Percentiles rank a stretch among this genome's conserved stretches.
Evolutionary conservation across 2,113 vertebrate species (phyloP).

Genomic region (Cynocephalus volans): DNA sequence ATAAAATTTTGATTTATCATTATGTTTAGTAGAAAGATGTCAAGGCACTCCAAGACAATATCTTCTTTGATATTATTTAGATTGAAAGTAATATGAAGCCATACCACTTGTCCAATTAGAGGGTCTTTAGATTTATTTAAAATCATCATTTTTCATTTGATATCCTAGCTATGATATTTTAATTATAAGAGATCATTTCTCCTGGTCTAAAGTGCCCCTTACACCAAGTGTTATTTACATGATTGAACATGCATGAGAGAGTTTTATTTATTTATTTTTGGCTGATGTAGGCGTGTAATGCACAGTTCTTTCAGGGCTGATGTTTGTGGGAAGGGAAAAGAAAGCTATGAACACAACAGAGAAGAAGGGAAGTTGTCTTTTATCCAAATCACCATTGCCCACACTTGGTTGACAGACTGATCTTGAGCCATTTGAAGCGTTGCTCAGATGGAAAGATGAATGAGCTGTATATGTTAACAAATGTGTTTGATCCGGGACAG

Average conservation of each 20-base stretch:
- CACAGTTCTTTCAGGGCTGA: neutral
- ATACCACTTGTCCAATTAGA: neutral
- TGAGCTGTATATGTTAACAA: neutral
- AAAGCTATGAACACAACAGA: neutral
- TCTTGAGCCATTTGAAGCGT: neutral
- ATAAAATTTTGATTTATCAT: neutral
- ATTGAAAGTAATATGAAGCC: neutral
- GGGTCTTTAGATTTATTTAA: neutral
- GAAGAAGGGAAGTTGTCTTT: neutral
- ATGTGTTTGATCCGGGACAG: neutral
- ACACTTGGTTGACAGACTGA: neutral
- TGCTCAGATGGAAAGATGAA: neutral
- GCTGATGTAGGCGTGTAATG: neutral
- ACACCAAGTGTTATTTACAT: neutral
- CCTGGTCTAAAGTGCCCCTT: neutral
- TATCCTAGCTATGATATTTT: neutral
- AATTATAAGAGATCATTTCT: neutral
- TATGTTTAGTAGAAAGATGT: neutral
- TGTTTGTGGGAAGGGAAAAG: neutral
- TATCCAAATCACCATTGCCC: neutral
- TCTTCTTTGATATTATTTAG: neutral
- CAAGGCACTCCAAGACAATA: neutral
- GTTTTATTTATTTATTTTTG: neutral
- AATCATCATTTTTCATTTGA: conserved; percentile 23
- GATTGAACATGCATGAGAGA: neutral